Evolutionary conservation across 1,140 invertebrate genomes (phyloP).

Genomic region (Pseudomyrmex dendroicus): DNA sequence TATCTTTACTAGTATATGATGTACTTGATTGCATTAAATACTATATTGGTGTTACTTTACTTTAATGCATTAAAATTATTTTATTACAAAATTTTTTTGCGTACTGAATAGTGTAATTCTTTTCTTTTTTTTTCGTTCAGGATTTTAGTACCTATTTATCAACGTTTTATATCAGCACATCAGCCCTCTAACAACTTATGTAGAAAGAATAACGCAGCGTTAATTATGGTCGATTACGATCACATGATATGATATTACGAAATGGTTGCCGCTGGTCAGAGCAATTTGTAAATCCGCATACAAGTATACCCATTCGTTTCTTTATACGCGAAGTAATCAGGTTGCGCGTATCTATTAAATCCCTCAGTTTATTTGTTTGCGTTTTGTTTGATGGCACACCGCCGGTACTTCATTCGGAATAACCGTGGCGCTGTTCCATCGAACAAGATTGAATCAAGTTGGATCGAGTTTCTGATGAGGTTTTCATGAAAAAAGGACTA

Average conservation of each 20-base stretch:
- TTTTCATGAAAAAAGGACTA: slow-evolving; percentile 43
- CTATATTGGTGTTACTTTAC: neutral
- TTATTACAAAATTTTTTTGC: too few species aligned
- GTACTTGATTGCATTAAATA: neutral
- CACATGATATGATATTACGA: slow-evolving; percentile 60
- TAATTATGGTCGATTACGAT: slow-evolving; percentile 67
- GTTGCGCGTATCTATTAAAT: slow-evolving; percentile 64
- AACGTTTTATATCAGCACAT: neutral
- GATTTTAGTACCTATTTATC: slow-evolving; percentile 45
- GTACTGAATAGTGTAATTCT: neutral
- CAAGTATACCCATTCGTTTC: slow-evolving; percentile 57
- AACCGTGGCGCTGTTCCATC: slow-evolving; percentile 15
- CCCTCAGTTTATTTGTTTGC: slow-evolving; percentile 45
- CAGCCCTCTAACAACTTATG: slow-evolving; percentile 62
- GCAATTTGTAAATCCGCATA: slow-evolving; percentile 61
- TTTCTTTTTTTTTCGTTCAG: slow-evolving; percentile 23
- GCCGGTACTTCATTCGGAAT: slow-evolving; percentile 18
- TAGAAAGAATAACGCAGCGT: slow-evolving; percentile 63
- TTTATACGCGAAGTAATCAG: slow-evolving; percentile 67
- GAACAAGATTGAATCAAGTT: slow-evolving; percentile 46
- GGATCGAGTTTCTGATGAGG: slow-evolving; percentile 32
- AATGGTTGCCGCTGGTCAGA: slow-evolving; percentile 30
- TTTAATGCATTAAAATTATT: slow-evolving; percentile 19
- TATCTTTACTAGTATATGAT: neutral
- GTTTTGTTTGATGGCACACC: slow-evolving; percentile 37